Conservation (phyloP, 2,113 vertebrate genomes). For the Mixornis gularis region DNA sequence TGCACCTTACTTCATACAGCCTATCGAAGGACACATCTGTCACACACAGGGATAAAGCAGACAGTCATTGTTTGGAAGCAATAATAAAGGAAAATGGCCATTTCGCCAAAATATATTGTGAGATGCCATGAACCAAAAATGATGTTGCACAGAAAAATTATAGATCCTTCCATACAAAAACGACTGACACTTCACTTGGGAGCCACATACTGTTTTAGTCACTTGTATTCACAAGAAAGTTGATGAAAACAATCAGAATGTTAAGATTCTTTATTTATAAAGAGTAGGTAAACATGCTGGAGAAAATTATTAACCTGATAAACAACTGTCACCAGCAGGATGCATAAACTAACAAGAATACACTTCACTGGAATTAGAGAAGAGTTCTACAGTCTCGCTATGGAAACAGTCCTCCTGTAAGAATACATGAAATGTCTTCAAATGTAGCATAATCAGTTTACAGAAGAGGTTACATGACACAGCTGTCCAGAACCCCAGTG, state of each 20-base stretch:
- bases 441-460: not conserved
- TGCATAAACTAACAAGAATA: not conserved
- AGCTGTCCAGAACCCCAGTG: not conserved
- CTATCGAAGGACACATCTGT: not conserved
- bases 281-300: not conserved
- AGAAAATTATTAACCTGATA: not conserved
- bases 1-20: not conserved
- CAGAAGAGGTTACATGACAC: not conserved
- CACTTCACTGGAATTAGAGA: not conserved
- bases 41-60: not conserved
- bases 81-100: not conserved
- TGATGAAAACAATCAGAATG: not conserved
- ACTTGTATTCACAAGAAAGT: not conserved
- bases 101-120: not conserved
- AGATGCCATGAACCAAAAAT: not conserved
- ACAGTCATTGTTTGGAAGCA: not conserved
- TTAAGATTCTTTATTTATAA: not conserved
- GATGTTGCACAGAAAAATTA: not conserved
- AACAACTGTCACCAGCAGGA: not conserved
- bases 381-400: not conserved
- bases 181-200: not conserved
- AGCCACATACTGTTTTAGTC: not conserved
- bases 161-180: not conserved
- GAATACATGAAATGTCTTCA: not conserved
- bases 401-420: not conserved